Evolutionary conservation across 2,113 vertebrate genomes (phyloP), one percentile per base, ranked within the genome.

Genomic region (Semnornis frantzii): DNA sequence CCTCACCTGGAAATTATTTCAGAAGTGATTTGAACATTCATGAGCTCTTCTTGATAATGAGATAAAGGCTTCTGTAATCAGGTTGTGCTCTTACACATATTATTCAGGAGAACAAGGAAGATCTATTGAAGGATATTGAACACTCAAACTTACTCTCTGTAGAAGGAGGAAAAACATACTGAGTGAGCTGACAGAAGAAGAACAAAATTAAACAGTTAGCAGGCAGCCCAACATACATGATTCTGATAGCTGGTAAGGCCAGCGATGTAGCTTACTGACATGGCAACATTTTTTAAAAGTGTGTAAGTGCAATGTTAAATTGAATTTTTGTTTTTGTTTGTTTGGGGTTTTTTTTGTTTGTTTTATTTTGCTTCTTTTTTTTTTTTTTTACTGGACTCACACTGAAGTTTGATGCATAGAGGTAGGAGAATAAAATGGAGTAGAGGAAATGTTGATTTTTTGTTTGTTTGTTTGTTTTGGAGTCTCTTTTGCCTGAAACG

Each of bases 11-110:
- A 57, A 80, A 33, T 83, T 1, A 74, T 87, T 89, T 92, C 64
- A 92, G 70, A 89, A 87, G 10, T 50, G 27, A 63, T 21, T 21
- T 80, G 73, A 82, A 78, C 71, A 82, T 82, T 92, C 28, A 52
- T 74, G 39, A 80, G 10, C 21, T 75, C 64, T 85, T 77, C 42
- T 64, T 71, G 24, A 54, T 64, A 70, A 63, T n/a, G 10, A 15
- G 57, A 85, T 87, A 81, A 93, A 85, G 7, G 19, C 3, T 86
- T 82, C 31, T 78, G 14, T 80, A 31, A 65, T 63, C 34, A 78
- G 12, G 2, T 27, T 64, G 34, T 74, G n/a, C 30, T 80, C 48
- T 68, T 74, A 24, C n/a, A 3, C 21, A 6, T 57, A 50, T 54
- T 73, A 48, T 76, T 82, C 25, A 72, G 20, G 10, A 66, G 46